Base-by-base conservation (phyloP, 2,113 vertebrate genomes). In the Castor canadensis region DNA sequence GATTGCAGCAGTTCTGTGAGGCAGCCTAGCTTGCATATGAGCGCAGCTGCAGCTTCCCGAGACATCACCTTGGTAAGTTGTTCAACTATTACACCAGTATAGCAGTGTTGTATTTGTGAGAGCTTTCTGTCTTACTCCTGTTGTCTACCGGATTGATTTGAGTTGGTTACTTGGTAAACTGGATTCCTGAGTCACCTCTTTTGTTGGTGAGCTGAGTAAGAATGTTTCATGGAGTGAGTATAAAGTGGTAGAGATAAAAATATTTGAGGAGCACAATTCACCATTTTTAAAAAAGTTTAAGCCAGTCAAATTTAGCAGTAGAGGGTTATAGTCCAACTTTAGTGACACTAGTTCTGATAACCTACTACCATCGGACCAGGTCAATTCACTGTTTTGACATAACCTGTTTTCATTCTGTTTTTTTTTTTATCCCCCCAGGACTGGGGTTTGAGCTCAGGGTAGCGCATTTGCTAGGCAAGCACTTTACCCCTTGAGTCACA, bases 1-100 rank as follows among this genome's bases (percentile, higher is more conserved):
- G 99, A 99, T 97, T 99, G 99, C 98, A 99, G 99, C 97, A 99
- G 99, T 96, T 99, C 99, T 1, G 99, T 99, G 94, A 98, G 99
- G 97, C 99, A 99, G 94, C 99, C 99, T 15, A 99, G 99, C 97
- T 98, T 99, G 98, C 99, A 99, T 97, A 99, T 99, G 99, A 99
- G 99, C 16, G 99, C 99, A 35, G 99, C 99, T 16, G 99, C 99
- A 86, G 99, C 99, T 90, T 99, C 99, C 17, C 98, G 99, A 95
- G 99, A 99, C 98, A 99, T 99, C 98, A 99, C 99, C 52, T 98
- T 99, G 99, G 99, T 99, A 98, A 98, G 99, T 72, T 86, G 47
- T 43, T 75, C 69, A 91, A 47, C 83, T 83, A 54, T 71, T 49
- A 79, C 86, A 24, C 45, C 26, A 35, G 5, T 26, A 8, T 9